Percentiles rank a stretch among this genome's conserved stretches.
Evolutionary conservation across 2,113 vertebrate genomes (phyloP).

Genomic region (Lipophrys pholis): DNA sequence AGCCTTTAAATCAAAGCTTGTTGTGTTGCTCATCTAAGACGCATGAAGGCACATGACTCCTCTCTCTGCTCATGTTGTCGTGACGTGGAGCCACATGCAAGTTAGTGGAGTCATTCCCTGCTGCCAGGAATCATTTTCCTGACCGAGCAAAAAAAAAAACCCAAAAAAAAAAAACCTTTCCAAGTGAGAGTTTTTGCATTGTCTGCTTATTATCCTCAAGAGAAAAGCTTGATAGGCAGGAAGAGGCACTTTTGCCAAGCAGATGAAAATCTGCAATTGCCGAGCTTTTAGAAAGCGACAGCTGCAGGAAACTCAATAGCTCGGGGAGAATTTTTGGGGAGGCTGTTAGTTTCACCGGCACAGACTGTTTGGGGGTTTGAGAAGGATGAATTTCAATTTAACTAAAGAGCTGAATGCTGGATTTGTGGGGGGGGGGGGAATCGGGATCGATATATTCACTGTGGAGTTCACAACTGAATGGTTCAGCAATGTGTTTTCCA

Average conservation of each 20-base stretch:
- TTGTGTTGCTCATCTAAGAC: slow-evolving; percentile 26
- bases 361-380: slow-evolving; percentile 32
- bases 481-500: slow-evolving; percentile 23
- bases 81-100: slow-evolving; percentile 58
- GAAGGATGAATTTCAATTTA: slow-evolving; percentile 50
- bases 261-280: slow-evolving; percentile 73
- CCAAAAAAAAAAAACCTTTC: slow-evolving; percentile 26
- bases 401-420: slow-evolving; percentile 23
- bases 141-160: slow-evolving; percentile 30
- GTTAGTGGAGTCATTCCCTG: slow-evolving; percentile 44
- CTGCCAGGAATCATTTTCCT: slow-evolving; percentile 46
- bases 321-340: slow-evolving; percentile 44
- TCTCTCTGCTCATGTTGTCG: slow-evolving; percentile 22
- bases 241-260: slow-evolving; percentile 68
- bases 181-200: slow-evolving; percentile 63
- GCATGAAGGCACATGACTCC: slow-evolving; percentile 56
- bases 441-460: not conserved
- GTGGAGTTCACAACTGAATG: not conserved
- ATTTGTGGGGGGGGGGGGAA: not conserved
- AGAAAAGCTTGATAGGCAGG: slow-evolving; percentile 60
- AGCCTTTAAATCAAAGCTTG: slow-evolving; percentile 1
- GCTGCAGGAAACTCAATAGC: slow-evolving; percentile 78
- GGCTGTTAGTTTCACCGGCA: slow-evolving; percentile 30
- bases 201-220: slow-evolving; percentile 63
- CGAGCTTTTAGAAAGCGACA: slow-evolving; percentile 69